A percentile compares a stretch with the other conserved stretches of the same genome.
phyloP scores from a whole-genome alignment of 1,140 invertebrate genomes.

The Zophobas morio region DNA sequence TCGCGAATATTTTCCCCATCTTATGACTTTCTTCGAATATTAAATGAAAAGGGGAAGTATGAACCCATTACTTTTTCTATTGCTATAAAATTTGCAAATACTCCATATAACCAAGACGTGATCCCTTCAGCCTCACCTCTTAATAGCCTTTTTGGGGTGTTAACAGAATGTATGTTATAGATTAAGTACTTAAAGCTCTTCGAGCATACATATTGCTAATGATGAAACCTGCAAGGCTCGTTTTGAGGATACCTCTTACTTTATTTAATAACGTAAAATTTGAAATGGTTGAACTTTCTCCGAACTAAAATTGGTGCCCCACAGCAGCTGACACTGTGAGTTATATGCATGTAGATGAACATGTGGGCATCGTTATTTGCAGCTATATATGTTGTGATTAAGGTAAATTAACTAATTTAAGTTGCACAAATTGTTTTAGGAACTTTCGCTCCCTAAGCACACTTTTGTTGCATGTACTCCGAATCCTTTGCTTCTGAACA shows the following conservation, averaged over 20 bases:
- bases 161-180: slow-evolving; percentile 37
- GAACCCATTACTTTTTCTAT: slow-evolving; percentile 52
- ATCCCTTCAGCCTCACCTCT: slow-evolving; percentile 35
- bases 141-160: slow-evolving; percentile 34
- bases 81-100: slow-evolving; percentile 55
- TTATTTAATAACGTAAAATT: slow-evolving; percentile 14
- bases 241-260: neutral
- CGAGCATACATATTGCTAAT: slow-evolving; percentile 38
- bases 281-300: neutral
- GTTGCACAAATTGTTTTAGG: slow-evolving; percentile 47
- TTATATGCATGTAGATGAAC: slow-evolving; percentile 4
- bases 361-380: slow-evolving; percentile 20
- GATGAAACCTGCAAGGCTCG: slow-evolving; percentile 13
- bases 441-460: slow-evolving; percentile 39
- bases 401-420: slow-evolving; percentile 48
- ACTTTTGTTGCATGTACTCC: slow-evolving; percentile 29
- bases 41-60: slow-evolving; percentile 50
- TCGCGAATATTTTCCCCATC: slow-evolving; percentile 23
- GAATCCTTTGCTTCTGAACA: slow-evolving; percentile 10
- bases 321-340: neutral
- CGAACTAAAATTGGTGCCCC: slow-evolving; percentile 1
- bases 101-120: slow-evolving; percentile 53
- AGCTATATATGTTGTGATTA: slow-evolving; percentile 26
- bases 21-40: slow-evolving; percentile 44
- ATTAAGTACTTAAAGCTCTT: slow-evolving; percentile 43